Base-by-base conservation (phyloP, 2,888 invertebrate genomes). In the Phragmatobia fuliginosa region DNA sequence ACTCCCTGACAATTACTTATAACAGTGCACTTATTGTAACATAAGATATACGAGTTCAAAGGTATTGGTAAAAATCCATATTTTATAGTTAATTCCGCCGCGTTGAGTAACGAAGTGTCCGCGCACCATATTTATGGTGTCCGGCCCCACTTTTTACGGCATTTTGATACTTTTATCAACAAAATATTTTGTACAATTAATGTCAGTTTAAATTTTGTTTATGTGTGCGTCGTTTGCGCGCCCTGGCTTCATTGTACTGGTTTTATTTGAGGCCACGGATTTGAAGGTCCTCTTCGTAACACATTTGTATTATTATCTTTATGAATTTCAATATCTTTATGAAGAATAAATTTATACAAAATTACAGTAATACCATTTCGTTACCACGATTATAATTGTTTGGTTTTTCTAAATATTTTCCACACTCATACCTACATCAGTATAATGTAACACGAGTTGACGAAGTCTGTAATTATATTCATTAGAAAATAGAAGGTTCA, bases 131-230 rank as follows among this genome's bases (percentile, higher is more conserved):
- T 81, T 77, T 79, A 80, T 72, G 70, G 67, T 71, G 70, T 52
- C 61, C 59, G 32, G 60, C 10, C 63, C 62, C 59, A 67, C 61
- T 62, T 70, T 70, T 76, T 70, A 66, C 75, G 70, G 71, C 68
- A 77, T 77, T 71, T 72, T 59, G 81, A 72, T 62, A 72, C 8
- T 71, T 70, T 80, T 73, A 73, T 77, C 75, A 66, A 73, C 70
- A 71, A 41, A 79, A 77, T 77, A 77, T 65, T 70, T 72, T 33
- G 74, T 70, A n/a, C 52, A 49, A 32, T 68, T 38, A 68, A 58
- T 62, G 67, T 63, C 52, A 18, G 10, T 58, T 62, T 67, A 31
- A 31, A n/a, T 61, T 58, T 62, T 52, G 52, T 65, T 68, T 60
- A 68, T 71, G 56, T 61, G 45, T 60, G 59, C 68, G 56, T 32